Conservation (phyloP, 2,888 invertebrate genomes). For the Chaetogeoica ovagalla region DNA sequence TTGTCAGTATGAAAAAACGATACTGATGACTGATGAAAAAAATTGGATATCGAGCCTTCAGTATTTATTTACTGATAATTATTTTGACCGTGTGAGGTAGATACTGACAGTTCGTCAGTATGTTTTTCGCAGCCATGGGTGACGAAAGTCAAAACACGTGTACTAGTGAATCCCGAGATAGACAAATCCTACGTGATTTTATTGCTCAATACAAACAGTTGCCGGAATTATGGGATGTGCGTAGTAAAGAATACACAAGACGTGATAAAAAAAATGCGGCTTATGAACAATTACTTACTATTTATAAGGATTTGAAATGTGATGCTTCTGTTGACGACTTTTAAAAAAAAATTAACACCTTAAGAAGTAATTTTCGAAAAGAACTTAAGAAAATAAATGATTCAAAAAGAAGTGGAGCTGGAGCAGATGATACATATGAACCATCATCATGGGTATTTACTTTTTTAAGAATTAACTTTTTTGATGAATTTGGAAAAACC, state of each 20-base stretch:
- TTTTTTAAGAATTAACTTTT: too few species aligned
- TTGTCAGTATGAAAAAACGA: too few species aligned
- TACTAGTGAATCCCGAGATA: neutral
- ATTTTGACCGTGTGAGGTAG: constrained; percentile 6
- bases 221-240: constrained; percentile 4
- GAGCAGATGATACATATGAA: constrained; percentile 5
- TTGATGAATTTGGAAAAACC: too few species aligned
- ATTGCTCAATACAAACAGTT: neutral
- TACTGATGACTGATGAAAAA: too few species aligned
- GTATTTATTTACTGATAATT: neutral
- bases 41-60: too few species aligned
- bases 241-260: neutral
- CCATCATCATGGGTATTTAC: too few species aligned
- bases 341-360: constrained; percentile 5
- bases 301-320: constrained; percentile 9
- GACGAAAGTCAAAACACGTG: constrained; percentile 1
- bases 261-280: constrained; percentile 23
- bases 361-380: constrained; percentile 1
- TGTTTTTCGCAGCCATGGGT: constrained; percentile 6
- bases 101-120: constrained; percentile 3
- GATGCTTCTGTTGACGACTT: constrained; percentile 1
- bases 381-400: constrained; percentile 19
- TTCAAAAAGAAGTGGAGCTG: constrained; percentile 6
- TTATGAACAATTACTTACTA: neutral
- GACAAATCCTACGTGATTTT: constrained; percentile 5